Evolutionary conservation across 2,113 vertebrate genomes (phyloP), one percentile per base, ranked within the genome.

Genomic region (Benitochromis conjunctus): DNA sequence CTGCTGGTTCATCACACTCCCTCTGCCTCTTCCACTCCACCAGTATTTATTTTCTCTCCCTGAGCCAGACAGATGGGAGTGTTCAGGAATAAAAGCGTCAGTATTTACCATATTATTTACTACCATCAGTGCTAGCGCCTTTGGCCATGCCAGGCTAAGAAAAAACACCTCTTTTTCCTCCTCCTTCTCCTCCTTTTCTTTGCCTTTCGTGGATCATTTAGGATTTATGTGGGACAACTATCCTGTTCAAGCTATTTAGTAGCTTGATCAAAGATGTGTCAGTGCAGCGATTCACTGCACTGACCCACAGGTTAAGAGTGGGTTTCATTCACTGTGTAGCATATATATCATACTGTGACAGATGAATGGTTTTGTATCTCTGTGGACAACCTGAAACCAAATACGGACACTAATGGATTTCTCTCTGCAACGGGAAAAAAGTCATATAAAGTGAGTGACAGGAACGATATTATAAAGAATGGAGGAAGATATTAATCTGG

Each of bases 81-180:
- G 89, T 89, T 91, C 76, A 71, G 88, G 85, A 92, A 93, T 90
- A 95, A 95, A 93, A 93, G 88, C 53, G 29, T 93, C 87, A 29
- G 83, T 93, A 92, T 93, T 94, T 93, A 93, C 90, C 88, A 89
- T 88, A 89, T 92, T 94, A 93, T 95, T 94, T 93, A 95, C 89
- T 81, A 87, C 88, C 89, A 58, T 51, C 79, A 81, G 60, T 19
- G 5, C 77, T 48, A 46, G 55, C 51, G 86, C 85, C 88, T 89
- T 88, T 88, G 82, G 92, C 87, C 79, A 83, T 31, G 26, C 53
- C 58, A 34, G 76, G 46, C 74, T 3, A 79, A 81, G 18, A 90
- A 79, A 82, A 84, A 64, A 43, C 36, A 43, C 11, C 18, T 46
- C 2, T 14, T 74, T 55, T 29, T 8, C 83, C 24, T 64, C 29